Evolutionary conservation across 2,113 vertebrate genomes (phyloP), one percentile per base, ranked within the genome.

Genomic region (Hirundichthys speculiger): DNA sequence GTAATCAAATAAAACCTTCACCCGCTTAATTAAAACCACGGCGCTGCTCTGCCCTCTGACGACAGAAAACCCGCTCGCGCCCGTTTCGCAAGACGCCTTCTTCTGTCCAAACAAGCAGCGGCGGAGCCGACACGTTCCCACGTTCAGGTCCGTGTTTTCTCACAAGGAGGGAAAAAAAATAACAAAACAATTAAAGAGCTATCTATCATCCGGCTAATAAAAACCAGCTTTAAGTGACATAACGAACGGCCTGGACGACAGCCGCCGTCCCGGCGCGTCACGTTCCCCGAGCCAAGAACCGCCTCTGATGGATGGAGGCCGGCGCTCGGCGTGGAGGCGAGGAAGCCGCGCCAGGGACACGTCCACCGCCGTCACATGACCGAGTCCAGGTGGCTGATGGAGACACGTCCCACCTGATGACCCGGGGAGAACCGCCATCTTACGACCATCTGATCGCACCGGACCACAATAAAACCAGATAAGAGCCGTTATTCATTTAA

Each of bases 101-200:
- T 21, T 51, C 59, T 50, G 5, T 42, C 39, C 48, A 64, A 64
- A 51, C 34, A 25, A 21, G 60, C 47, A 52, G 20, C 45, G 38
- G 47, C 34, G 13, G 24, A 53, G 8, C 19, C n/a, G 22, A 25
- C 60, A 51, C 18, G 11, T 63, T 63, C 60, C 60, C 60, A 63
- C 38, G 60, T 63, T 51, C 22, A 25, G 27, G 21, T 19, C 39
- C 8, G 10, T 24, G 38, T 19, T 53, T 59, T 43, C 61, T 30
- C 61, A 43, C 48, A 15, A 20, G 47, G 48, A 52, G 21, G n/a
- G 43, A 42, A 48, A 18, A 30, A 60, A 49, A 50, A 38, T 25
- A 64, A 64, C 49, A 30, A 30, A 64, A 53, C 48, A 64, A 64
- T 52, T 64, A 64, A 53, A 53, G 39, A 34, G 30, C 61, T 20